Base-by-base conservation (phyloP, 2,888 invertebrate species). In the Cylloceria caligata region DNA sequence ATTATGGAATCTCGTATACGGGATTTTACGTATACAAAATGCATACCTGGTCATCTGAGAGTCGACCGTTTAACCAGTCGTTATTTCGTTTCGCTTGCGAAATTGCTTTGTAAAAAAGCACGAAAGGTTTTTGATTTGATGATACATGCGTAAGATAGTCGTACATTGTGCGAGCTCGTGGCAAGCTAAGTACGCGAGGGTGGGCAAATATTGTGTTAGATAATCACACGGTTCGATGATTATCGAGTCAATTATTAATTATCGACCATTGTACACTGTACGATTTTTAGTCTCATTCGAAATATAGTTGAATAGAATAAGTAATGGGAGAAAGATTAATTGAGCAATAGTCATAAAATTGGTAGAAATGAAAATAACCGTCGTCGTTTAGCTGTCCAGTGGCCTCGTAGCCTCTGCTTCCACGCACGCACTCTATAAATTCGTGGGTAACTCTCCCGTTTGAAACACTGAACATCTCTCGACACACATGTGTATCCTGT, bases 221-320 rank as follows among this genome's bases (percentile, higher is more conserved):
- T n/a, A n/a, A 60, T 47, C 42, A 67, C 42, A 75, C 45, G 36
- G 67, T 47, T 67, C 67, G 57, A 47, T 57, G 57, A 42, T 34
- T 42, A 57, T 34, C 16, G 75, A 57, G 60, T 60, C 57, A 68
- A 39, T 52, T 57, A 30, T 57, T 3, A n/a, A n/a, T n/a, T n/a
- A n/a, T n/a, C n/a, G 11, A 13, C 27, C 27, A n/a, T 9, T 19
- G 21, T 65, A n/a, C 19, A 34, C n/a, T 11, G 67, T 24, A 13
- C 27, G 19, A 9, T 19, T 49, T 72, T 16, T 24, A 34, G 47
- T 60, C 16, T 34, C 27, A 76, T 16, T 24, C 36, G 16, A 34
- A 68, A 68, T 27, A 49, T 49, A 11, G 60, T 16, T 19, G 30
- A 60, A 67, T 49, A 11, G 30, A 57, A 42, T 42, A 55, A 69